Conservation (phyloP, 2,113 vertebrate species). For the Neodontobutis hainanensis region DNA sequence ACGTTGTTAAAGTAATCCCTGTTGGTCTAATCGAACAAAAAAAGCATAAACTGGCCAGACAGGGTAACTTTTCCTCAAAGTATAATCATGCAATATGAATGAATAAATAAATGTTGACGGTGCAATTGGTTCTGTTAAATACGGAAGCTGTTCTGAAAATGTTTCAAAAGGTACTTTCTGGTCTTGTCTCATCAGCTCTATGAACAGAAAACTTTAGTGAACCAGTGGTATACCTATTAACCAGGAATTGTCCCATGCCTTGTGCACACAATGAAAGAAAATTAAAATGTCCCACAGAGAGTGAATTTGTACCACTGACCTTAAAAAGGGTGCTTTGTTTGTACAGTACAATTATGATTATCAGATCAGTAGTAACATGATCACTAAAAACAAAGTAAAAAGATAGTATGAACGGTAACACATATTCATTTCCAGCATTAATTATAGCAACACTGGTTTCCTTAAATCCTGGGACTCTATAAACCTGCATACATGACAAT, state of each 20-base stretch:
- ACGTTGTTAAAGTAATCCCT: too few species aligned
- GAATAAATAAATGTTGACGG: too few species aligned
- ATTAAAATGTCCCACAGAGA: slow-evolving; percentile 2
- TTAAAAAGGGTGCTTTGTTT: slow-evolving; percentile 7
- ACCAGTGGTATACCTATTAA: too few species aligned
- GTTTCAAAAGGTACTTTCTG: too few species aligned
- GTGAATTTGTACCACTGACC: slow-evolving; percentile 3
- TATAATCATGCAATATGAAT: too few species aligned
- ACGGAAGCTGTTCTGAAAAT: too few species aligned
- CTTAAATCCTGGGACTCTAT: slow-evolving; percentile 44
- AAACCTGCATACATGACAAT: slow-evolving; percentile 15
- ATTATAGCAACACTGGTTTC: slow-evolving; percentile 46
- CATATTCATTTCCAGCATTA: slow-evolving; percentile 10
- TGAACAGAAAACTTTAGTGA: too few species aligned
- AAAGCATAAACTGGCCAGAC: too few species aligned
- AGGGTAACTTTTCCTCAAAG: too few species aligned
- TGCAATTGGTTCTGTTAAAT: too few species aligned
- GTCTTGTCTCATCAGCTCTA: too few species aligned
- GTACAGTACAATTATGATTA: slow-evolving; percentile 56
- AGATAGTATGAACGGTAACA: slow-evolving; percentile 19
- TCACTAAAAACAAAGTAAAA: slow-evolving; percentile 27
- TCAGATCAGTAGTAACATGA: slow-evolving; percentile 36
- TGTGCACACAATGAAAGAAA: slow-evolving; percentile 17
- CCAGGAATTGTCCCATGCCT: not conserved
- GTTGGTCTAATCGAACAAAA: too few species aligned